Conservation (phyloP, 2,113 vertebrate genomes). For the Anas platyrhynchos region DNA sequence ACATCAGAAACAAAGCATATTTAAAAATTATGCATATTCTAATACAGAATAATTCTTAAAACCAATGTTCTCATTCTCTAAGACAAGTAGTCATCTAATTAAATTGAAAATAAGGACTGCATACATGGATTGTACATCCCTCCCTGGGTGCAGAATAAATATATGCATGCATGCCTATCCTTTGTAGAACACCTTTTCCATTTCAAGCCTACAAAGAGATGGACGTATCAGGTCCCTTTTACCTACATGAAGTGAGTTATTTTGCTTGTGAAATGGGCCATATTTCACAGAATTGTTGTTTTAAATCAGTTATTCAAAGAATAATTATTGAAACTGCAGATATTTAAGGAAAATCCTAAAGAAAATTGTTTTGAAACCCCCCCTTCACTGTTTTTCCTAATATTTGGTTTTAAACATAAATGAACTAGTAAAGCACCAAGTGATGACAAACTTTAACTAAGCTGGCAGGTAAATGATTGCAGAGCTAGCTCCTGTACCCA, state of each 20-base stretch:
- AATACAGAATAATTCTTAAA: neutral
- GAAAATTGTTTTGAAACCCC: neutral
- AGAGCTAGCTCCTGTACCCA: neutral
- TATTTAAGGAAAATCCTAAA: neutral
- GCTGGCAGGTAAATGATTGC: neutral
- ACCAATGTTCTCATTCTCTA: neutral
- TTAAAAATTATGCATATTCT: neutral
- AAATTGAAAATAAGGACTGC: neutral
- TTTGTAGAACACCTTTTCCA: neutral
- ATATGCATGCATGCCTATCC: neutral
- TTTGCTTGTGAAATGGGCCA: neutral
- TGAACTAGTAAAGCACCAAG: neutral
- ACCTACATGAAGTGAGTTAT: neutral
- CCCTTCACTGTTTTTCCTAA: neutral
- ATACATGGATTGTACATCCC: neutral
- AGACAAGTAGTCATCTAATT: constrained; percentile 22
- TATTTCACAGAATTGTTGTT: neutral
- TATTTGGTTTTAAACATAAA: neutral
- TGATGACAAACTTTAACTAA: neutral
- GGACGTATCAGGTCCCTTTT: neutral
- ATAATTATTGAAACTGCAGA: neutral
- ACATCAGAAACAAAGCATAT: neutral
- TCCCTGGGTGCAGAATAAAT: neutral
- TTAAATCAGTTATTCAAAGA: neutral
- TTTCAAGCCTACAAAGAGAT: neutral